These are phyloP conservation scores for Berghia stephanieae DNA, from an alignment of 1,140 invertebrate genomes.

Conservation along the genomic window DNA sequence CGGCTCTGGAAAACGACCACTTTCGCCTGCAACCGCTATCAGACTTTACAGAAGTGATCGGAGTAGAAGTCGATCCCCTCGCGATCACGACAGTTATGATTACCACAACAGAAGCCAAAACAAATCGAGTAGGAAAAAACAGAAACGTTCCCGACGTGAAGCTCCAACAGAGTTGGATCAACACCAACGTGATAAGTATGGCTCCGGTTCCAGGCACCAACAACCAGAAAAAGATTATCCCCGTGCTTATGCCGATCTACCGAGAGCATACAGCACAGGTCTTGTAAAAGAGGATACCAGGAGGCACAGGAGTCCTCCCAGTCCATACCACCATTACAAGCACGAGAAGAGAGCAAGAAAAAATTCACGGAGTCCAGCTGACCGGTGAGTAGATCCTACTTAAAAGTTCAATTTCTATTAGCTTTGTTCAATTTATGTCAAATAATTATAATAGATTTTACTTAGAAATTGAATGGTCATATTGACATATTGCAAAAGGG, in stretches of 20 bases:
- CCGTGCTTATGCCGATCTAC: slow-evolving; percentile 42
- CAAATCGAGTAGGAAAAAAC: slow-evolving; percentile 43
- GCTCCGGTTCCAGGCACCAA: slow-evolving; percentile 1
- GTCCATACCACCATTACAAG: slow-evolving; percentile 37
- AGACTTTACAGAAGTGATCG: slow-evolving; percentile 48
- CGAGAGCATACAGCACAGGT: slow-evolving; percentile 36
- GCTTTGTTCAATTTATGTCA: too few relatives aligned
- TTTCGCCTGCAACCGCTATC: slow-evolving; percentile 55
- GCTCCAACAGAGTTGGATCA: not conserved
- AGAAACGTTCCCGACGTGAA: slow-evolving; percentile 41
- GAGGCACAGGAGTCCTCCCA: slow-evolving; percentile 36
- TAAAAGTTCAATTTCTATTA: not conserved
- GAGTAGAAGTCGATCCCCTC: slow-evolving; percentile 53
- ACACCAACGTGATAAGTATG: not conserved
- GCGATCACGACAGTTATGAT: slow-evolving; percentile 37
- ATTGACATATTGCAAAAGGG: too few relatives aligned
- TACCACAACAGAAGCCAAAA: too few relatives aligned
- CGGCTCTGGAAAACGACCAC: slow-evolving; percentile 30
- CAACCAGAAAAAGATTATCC: slow-evolving; percentile 27
- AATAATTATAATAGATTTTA: too few relatives aligned
- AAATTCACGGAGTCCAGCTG: slow-evolving; percentile 20
- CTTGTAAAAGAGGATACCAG: slow-evolving; percentile 15
- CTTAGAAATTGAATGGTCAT: too few relatives aligned
- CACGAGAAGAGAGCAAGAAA: slow-evolving; percentile 13
- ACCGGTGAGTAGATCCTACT: slow-evolving; percentile 5